A percentile compares a stretch with the other conserved stretches of the same genome.
Evolutionary conservation across 2,888 invertebrate species (phyloP).

Genomic region (Ashinkailepas kermadecensis): DNA sequence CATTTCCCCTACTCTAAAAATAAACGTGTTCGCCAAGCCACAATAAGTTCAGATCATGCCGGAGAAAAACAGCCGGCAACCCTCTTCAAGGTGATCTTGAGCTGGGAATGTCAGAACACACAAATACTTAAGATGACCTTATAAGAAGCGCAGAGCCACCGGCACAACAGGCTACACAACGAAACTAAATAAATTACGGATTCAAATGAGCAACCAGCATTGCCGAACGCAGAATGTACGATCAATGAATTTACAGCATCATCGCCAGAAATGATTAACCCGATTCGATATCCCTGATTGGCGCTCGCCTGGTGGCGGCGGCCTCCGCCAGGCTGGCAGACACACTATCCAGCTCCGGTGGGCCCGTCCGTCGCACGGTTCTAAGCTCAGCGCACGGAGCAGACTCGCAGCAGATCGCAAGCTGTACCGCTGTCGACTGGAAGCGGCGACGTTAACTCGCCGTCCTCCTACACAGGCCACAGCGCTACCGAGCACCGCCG

Average conservation of each 20-base stretch:
- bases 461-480: too few relatives aligned
- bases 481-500: too few relatives aligned
- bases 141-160: background rate
- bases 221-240: background rate
- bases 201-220: background rate
- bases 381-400: background rate
- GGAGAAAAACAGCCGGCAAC: too few relatives aligned
- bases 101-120: conserved; percentile 7
- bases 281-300: conserved; percentile 7
- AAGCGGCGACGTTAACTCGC: too few relatives aligned
- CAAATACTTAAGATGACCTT: background rate
- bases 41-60: too few relatives aligned
- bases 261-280: background rate
- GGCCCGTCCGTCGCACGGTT: background rate
- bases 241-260: background rate
- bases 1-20: too few relatives aligned
- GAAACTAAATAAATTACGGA: conserved; percentile 20
- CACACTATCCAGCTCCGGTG: background rate
- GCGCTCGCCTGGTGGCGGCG: too few relatives aligned
- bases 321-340: background rate
- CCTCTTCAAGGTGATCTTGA: background rate
- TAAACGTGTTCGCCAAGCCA: too few relatives aligned
- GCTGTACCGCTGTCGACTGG: too few relatives aligned
- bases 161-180: background rate
- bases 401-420: too few relatives aligned